Base-by-base conservation (phyloP, 2,888 invertebrate species). In the Carabus problematicus region DNA sequence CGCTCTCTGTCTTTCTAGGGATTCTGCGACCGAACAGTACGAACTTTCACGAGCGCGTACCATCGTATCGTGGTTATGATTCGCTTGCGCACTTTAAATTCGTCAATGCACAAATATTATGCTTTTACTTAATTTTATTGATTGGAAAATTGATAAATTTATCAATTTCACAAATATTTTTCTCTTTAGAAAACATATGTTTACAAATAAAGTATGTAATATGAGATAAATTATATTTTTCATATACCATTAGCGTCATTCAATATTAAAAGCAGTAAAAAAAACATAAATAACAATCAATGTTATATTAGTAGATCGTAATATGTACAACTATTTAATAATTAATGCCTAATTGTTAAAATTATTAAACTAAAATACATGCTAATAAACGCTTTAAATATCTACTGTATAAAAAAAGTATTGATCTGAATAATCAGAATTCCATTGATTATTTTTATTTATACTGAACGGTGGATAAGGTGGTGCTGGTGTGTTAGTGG, bases 271-370 rank as follows among this genome's bases (percentile, higher is more conserved):
- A 69, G 69, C 69, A 69, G 68, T 69, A 62, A 69, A 69, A 69
- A 56, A 69, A 69, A 69, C 62, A 69, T 69, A 69, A 69, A 55
- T 69, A 69, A 62, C 69, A 69, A 62, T 69, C 56, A 69, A 61
- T 69, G 62, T 69, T 69, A 69, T 69, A 69, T 69, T 69, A 69
- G 69, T 69, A 69, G 61, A 69, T 62, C 55, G 59, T 69, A 66
- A 64, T 66, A 69, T 69, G 54, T 69, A 69, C 69, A 69, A 62
- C 69, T 69, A 69, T 61, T 67, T 49, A 59, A 14, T 47, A 56
- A 18, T 43, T 59, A 66, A 45, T 64, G 54, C 42, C 67, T 67
- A 67, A 43, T 14, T 14, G 60, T 67, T 67, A 67, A 60, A 67
- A 54, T 67, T 67, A 52, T 52, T n/a, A 67, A 67, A 59, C 60